A percentile compares a stretch with the other conserved stretches of the same genome.
phyloP scores from a whole-genome alignment of 2,888 invertebrate species.

The Ophion ellenae region DNA sequence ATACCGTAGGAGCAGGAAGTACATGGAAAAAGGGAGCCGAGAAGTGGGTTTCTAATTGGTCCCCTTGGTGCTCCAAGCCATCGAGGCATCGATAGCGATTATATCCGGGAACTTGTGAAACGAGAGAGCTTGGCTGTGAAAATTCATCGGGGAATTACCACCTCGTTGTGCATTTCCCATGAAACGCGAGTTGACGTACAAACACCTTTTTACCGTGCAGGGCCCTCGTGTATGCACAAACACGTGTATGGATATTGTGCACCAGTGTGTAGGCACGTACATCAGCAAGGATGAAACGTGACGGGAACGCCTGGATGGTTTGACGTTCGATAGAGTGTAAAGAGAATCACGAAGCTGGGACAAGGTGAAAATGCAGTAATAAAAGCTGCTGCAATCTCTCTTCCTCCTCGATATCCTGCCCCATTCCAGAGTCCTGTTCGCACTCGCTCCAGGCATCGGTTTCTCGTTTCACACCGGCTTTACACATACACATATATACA shows the following conservation, averaged over 20 bases:
- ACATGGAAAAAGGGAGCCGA: slow-evolving; percentile 53
- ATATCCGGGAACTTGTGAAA: slow-evolving; percentile 46
- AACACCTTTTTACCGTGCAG: slow-evolving; percentile 45
- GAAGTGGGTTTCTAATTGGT: slow-evolving; percentile 66
- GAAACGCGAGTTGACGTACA: slow-evolving; percentile 57
- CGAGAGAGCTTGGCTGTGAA: slow-evolving; percentile 52
- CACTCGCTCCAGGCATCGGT: slow-evolving; percentile 61
- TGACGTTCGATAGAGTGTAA: slow-evolving; percentile 80
- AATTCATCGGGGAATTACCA: slow-evolving; percentile 65
- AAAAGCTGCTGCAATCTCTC: slow-evolving; percentile 80
- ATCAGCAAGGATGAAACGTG: slow-evolving; percentile 59
- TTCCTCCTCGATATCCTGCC: slow-evolving; percentile 40
- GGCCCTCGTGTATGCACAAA: slow-evolving; percentile 21
- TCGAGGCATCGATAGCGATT: slow-evolving; percentile 66
- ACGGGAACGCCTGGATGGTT: slow-evolving; percentile 63
- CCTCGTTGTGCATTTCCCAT: slow-evolving; percentile 46
- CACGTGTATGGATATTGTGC: not conserved
- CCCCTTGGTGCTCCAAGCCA: slow-evolving; percentile 62
- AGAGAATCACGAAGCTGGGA: slow-evolving; percentile 80
- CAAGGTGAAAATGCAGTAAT: slow-evolving; percentile 84
- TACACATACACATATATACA: slow-evolving; percentile 1
- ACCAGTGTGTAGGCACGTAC: slow-evolving; percentile 23
- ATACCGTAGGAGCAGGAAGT: not conserved
- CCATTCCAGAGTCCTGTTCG: slow-evolving; percentile 54
- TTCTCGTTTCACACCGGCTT: slow-evolving; percentile 49